Conservation (phyloP, 2,113 vertebrate species). For the Numenius arquata region DNA sequence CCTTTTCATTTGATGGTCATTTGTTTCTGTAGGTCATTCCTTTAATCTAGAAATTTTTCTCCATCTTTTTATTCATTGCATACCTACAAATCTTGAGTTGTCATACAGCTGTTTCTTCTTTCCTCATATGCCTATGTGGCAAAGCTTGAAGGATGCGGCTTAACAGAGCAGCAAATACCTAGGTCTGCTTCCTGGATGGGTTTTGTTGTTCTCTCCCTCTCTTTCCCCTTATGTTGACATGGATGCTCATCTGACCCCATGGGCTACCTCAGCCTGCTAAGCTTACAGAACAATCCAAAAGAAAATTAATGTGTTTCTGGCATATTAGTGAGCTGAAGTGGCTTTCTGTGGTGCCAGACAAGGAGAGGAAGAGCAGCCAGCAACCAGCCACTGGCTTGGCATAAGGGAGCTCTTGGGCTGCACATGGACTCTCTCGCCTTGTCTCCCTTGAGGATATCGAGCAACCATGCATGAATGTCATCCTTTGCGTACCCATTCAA, state of each 20-base stretch:
- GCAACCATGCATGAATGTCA: not conserved
- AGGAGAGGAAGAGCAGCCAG: not conserved
- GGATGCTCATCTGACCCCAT: not conserved
- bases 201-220: not conserved
- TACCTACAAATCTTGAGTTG: not conserved
- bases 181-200: not conserved
- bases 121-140: not conserved
- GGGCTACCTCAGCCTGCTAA: not conserved
- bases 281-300: not conserved
- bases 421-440: fast-evolving
- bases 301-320: not conserved
- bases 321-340: not conserved
- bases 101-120: not conserved
- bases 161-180: not conserved
- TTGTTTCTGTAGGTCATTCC: not conserved
- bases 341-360: not conserved
- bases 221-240: not conserved
- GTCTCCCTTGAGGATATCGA: not conserved
- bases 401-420: not conserved
- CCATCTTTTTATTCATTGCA: not conserved
- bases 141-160: not conserved
- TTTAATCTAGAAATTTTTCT: not conserved
- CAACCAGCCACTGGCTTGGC: not conserved
- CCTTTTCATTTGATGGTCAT: not conserved
- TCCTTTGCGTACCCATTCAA: not conserved